Evolutionary conservation across 2,797 vertebrate species (phyloP).

Genomic region (Mycteria americana): DNA sequence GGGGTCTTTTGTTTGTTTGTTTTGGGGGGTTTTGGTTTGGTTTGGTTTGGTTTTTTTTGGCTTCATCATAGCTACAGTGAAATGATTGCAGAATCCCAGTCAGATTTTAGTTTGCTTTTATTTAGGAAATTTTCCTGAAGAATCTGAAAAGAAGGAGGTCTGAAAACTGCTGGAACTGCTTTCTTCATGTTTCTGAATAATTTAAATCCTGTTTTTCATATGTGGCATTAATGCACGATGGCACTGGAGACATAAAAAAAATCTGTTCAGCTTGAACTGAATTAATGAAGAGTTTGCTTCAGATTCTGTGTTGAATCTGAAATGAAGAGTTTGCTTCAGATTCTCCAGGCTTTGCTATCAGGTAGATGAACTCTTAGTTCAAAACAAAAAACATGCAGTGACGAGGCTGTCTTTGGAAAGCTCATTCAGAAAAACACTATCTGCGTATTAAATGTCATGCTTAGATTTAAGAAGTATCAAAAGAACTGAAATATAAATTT

Average conservation of each 20-base stretch:
- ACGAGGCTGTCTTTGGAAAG: neutral
- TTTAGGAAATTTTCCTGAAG: neutral
- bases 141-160: neutral
- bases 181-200: conserved; percentile 15
- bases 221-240: neutral
- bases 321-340: neutral
- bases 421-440: neutral
- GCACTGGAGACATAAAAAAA: neutral
- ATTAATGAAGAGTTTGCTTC: conserved; percentile 31
- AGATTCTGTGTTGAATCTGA: neutral
- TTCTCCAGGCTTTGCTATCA: neutral
- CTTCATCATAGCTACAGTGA: neutral
- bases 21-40: no score
- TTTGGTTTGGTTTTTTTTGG: no score
- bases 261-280: conserved; percentile 20
- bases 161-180: neutral
- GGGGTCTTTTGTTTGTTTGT: neutral
- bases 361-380: neutral
- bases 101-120: neutral
- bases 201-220: neutral
- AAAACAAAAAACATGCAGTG: neutral
- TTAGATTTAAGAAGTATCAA: neutral
- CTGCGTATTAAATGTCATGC: neutral
- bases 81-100: neutral
- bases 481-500: neutral